These are phyloP conservation scores for Lingula anatina DNA, from an alignment of 2,888 invertebrate species.

Conservation along the genomic window DNA sequence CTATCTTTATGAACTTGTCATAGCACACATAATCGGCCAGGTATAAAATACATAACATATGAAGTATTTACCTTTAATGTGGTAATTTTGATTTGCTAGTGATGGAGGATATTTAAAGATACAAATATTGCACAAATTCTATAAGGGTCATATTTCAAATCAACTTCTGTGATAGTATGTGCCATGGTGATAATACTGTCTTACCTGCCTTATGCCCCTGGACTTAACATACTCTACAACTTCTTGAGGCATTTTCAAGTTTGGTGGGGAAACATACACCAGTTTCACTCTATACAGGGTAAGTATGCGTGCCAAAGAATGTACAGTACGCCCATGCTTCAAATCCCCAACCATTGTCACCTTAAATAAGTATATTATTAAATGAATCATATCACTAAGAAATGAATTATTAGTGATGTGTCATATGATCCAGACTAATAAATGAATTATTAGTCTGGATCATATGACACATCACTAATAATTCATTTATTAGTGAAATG, in stretches of 20 bases:
- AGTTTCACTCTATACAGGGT: conserved; percentile 91
- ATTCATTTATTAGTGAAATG: too few species aligned
- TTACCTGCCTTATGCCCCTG: conserved; percentile 71
- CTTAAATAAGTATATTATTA: conserved; percentile 28
- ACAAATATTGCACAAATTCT: not conserved
- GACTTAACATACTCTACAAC: conserved; percentile 73
- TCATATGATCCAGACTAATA: too few species aligned
- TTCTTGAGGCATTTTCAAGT: conserved; percentile 85
- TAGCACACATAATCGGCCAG: too few species aligned
- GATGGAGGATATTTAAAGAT: not conserved
- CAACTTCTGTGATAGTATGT: too few species aligned
- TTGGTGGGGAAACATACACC: conserved; percentile 82
- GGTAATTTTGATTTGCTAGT: conserved; percentile 1
- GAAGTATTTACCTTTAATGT: not conserved
- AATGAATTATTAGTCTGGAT: too few species aligned
- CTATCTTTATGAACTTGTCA: too few species aligned
- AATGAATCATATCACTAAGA: not conserved
- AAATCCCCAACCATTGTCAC: conserved; percentile 98
- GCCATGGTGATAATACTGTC: too few species aligned
- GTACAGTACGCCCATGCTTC: conserved; percentile 96
- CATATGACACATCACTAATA: too few species aligned
- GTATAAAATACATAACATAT: too few species aligned
- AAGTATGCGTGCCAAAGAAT: conserved; percentile 88
- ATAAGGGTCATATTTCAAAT: too few species aligned
- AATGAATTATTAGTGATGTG: too few species aligned